Evolutionary conservation across 1,140 invertebrate genomes (phyloP).

Genomic region (Mactra quadrangularis): DNA sequence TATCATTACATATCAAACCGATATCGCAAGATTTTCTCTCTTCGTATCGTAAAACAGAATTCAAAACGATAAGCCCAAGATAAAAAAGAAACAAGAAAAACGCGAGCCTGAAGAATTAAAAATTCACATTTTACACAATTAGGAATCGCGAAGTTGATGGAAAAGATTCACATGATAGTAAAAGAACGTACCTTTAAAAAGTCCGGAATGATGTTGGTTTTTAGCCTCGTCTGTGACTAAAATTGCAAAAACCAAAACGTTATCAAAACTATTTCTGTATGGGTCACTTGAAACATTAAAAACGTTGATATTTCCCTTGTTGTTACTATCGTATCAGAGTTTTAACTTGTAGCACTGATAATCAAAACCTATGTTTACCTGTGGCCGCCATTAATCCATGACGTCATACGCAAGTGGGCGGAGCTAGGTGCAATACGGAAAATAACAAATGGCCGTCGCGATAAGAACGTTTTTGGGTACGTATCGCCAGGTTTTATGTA

Average conservation of each 20-base stretch:
- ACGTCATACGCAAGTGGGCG: constrained; percentile 44
- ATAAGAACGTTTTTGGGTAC: constrained; percentile 19
- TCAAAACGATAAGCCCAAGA: constrained; percentile 34
- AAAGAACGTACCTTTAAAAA: constrained; percentile 26
- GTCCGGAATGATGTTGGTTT: neutral
- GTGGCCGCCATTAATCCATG: constrained; percentile 16
- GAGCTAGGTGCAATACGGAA: constrained; percentile 16
- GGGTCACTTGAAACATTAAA: constrained; percentile 59
- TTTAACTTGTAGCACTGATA: constrained; percentile 58
- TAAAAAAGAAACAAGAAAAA: constrained; percentile 43
- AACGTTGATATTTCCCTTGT: constrained; percentile 43
- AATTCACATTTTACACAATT: constrained; percentile 38
- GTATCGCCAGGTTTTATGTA: constrained; percentile 19
- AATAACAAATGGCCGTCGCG: constrained; percentile 24
- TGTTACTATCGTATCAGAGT: constrained; percentile 46
- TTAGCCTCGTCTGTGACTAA: constrained; percentile 16
- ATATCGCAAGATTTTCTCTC: constrained; percentile 43
- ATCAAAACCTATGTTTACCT: constrained; percentile 58
- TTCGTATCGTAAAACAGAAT: constrained; percentile 49
- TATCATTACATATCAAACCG: constrained; percentile 42
- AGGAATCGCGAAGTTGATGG: constrained; percentile 11
- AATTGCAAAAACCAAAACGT: constrained; percentile 34
- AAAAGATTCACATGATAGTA: constrained; percentile 38
- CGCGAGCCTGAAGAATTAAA: constrained; percentile 20
- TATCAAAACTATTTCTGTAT: constrained; percentile 48